Evolutionary conservation across 2,888 invertebrate genomes (phyloP).

Genomic region (Tenthredo amoena): DNA sequence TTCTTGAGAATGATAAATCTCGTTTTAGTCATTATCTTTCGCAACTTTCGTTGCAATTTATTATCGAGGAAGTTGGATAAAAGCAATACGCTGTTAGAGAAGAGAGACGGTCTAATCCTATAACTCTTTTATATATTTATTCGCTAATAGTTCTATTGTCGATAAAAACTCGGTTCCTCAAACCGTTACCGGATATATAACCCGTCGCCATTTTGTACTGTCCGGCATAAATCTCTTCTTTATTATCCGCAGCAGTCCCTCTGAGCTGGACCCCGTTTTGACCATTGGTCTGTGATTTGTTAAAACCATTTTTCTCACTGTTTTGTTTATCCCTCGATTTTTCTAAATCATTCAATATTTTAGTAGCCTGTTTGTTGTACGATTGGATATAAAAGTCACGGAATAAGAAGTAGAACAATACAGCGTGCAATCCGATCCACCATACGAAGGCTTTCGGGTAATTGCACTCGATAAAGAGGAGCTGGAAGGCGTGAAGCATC

Average conservation of each 20-base stretch:
- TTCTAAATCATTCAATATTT: background rate
- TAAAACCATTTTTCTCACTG: conserved; percentile 13
- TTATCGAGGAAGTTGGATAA: too few relatives aligned
- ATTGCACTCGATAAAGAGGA: conserved; percentile 93
- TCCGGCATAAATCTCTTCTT: conserved; percentile 74
- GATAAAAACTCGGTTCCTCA: conserved; percentile 80
- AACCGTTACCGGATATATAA: conserved; percentile 78
- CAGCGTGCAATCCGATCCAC: conserved; percentile 95
- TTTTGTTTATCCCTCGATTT: background rate
- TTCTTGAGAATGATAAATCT: background rate
- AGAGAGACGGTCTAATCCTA: background rate
- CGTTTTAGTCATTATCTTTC: background rate
- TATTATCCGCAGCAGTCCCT: conserved; percentile 73
- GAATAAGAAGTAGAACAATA: conserved; percentile 96
- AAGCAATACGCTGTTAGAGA: background rate
- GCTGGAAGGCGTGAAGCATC: conserved; percentile 93
- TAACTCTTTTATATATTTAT: background rate
- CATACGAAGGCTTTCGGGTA: conserved; percentile 93
- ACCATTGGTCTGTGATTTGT: conserved; percentile 56
- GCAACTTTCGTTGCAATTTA: background rate
- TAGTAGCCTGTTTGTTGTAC: conserved; percentile 79
- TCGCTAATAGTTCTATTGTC: conserved; percentile 66
- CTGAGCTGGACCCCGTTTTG: conserved; percentile 47
- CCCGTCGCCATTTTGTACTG: conserved; percentile 79
- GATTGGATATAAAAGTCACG: conserved; percentile 93